These are phyloP conservation scores for Pycnonotus jocosus DNA, from an alignment of 2,113 vertebrate genomes.

Conservation along the genomic window DNA sequence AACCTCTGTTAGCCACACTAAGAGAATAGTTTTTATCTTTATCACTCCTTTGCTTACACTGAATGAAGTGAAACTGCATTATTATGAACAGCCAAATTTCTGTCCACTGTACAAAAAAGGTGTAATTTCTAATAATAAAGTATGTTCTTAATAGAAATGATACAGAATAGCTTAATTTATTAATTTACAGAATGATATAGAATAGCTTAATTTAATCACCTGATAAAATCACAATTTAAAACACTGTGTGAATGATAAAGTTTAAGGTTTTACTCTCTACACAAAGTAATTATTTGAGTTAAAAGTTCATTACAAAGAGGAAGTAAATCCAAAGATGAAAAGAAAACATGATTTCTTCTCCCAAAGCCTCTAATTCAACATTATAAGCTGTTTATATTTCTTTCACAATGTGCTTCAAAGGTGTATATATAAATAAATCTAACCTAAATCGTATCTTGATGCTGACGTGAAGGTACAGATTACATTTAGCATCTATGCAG, in stretches of 20 bases:
- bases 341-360: neutral
- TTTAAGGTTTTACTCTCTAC: conserved; percentile 48
- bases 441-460: neutral
- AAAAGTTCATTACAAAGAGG: conserved; percentile 53
- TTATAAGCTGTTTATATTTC: neutral
- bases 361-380: conserved; percentile 15
- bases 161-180: conserved; percentile 10
- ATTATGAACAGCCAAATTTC: neutral
- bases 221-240: conserved; percentile 50
- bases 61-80: neutral
- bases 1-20: neutral
- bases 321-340: neutral
- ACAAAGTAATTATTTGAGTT: conserved; percentile 40
- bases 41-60: neutral
- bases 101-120: neutral
- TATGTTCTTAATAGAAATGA: conserved; percentile 38
- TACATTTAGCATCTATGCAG: neutral
- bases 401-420: neutral
- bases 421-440: neutral
- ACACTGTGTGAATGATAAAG: conserved; percentile 55
- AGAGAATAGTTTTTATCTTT: neutral
- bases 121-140: neutral
- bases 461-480: neutral
- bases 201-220: conserved; percentile 24
- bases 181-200: neutral